Evolutionary conservation across 1,140 invertebrate genomes (phyloP).

Genomic region (Microplitis demolitor): DNA sequence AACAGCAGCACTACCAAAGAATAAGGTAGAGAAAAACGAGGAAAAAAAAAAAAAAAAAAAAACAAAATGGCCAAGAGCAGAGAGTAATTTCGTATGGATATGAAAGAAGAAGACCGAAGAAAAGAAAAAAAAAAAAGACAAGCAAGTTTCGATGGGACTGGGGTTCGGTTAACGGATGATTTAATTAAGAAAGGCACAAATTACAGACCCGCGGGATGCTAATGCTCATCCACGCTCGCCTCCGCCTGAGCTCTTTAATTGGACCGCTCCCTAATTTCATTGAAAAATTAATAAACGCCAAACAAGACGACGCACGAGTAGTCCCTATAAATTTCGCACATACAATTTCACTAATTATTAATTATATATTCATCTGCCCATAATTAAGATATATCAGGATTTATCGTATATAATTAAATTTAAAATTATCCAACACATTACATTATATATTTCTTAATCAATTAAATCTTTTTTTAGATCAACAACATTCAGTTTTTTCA

Average conservation of each 20-base stretch:
- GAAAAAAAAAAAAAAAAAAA: conserved; percentile 28
- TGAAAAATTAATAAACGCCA: conserved; percentile 35
- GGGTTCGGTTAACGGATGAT: conserved; percentile 61
- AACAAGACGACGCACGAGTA: conserved; percentile 17
- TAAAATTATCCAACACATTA: too few species aligned
- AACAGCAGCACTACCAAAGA: background rate
- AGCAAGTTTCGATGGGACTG: conserved; percentile 33
- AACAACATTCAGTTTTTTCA: too few species aligned
- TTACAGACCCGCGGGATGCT: conserved; percentile 61
- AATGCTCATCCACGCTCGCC: conserved; percentile 55
- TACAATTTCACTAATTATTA: background rate
- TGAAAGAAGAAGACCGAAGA: conserved; percentile 32
- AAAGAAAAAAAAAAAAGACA: conserved; percentile 28
- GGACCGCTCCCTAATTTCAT: conserved; percentile 41
- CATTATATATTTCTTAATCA: too few species aligned
- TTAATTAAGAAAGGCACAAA: conserved; percentile 64
- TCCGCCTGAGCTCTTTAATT: conserved; percentile 56
- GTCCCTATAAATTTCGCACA: conserved; percentile 12
- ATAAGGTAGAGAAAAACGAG: conserved; percentile 22
- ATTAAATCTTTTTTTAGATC: too few species aligned
- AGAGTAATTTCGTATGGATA: background rate
- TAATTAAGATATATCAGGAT: too few species aligned
- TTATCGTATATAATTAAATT: too few species aligned
- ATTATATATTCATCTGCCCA: background rate
- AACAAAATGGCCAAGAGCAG: too few species aligned